Base-by-base conservation (phyloP, 2,888 invertebrate species). In the Tetragonisca angustula region DNA sequence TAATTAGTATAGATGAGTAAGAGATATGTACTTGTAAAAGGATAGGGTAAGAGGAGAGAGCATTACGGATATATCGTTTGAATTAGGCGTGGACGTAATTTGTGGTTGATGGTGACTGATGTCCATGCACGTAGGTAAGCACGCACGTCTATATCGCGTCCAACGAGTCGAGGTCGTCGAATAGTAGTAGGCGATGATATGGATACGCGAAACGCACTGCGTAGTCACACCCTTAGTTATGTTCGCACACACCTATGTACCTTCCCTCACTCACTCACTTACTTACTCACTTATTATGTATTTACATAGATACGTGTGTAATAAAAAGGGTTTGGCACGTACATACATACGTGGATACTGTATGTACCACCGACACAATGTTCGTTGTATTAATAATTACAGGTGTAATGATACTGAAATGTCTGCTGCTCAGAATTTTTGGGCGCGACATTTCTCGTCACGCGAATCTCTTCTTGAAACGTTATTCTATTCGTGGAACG, bases 261-360 rank as follows among this genome's bases (percentile, higher is more conserved):
- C 36, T 59, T 68, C 27, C 27, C 27, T 27, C 2, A 27, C 27
- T 27, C 2, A 27, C 27, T 27, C 2, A 27, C 27, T 27, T 27
- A 27, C 27, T 27, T 73, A 69, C 24, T 59, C 43, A 36, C 21
- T 32, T 65, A 36, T 43, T 9, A 1, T 43, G 36, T 36, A 36
- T 43, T 43, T 32, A 36, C 9, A 36, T 0, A 43, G 9, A 1
- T 36, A n/a, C 4, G n/a, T 36, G n/a, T 50, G 36, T 4, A 13
- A 67, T 68, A 83, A 81, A 79, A 69, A 68, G 72, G 86, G 86
- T 82, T 86, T 86, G 86, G 86, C 77, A 4, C 68, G 59, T 67
- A 2, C 3, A 11, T 19, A 0, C 17, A 32, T 27, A 27, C 1
- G 27, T 27, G 0, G 19, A 9, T 4, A 19, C 0, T 27, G 36